Base-by-base conservation (phyloP, 2,888 invertebrate species). In the Agrilus mali region DNA sequence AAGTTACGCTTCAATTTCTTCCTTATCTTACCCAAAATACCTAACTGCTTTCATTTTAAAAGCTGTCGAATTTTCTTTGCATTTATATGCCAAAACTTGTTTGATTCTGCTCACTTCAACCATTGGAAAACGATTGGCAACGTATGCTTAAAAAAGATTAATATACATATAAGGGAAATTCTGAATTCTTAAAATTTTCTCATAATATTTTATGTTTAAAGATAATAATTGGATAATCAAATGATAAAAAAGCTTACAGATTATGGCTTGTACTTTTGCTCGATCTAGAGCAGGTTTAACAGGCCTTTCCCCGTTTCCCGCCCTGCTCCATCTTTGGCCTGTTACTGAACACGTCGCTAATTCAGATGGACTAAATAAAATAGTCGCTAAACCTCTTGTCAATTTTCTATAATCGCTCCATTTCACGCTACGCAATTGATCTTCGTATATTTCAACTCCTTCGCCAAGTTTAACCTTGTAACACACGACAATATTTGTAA, bases 51-150 rank as follows among this genome's bases (percentile, higher is more conserved):
- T 75, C 80, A 82, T 81, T 65, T 80, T 70, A 47, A 82, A 76
- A 53, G 82, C 81, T 38, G 82, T 81, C 55, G 81, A 82, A 67
- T 82, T 82, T 65, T 82, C 82, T 69, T 82, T 82, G 66, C 82
- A 82, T 67, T 82, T 82, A 67, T 82, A 82, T 20, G 82, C 82
- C 54, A 82, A 69, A 53, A 82, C 82, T 66, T 82, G 82, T 65
- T 82, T 82, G 63, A 82, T 82, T 59, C 82, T 71, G 68, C 80
- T 80, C 59, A 81, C 80, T 66, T 82, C 82, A 16, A 82, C 78
- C 60, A 78, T 75, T 32, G 82, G 82, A 70, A 82, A 82, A 60
- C 80, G 74, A 39, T 78, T 72, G 60, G 80, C 80, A 55, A 82
- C 82, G 68, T 82, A 82, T 39, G 80, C 75, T 75, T 60, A 42